These are phyloP conservation scores for Piprites chloris DNA, from an alignment of 2,113 vertebrate species.

Conservation along the genomic window DNA sequence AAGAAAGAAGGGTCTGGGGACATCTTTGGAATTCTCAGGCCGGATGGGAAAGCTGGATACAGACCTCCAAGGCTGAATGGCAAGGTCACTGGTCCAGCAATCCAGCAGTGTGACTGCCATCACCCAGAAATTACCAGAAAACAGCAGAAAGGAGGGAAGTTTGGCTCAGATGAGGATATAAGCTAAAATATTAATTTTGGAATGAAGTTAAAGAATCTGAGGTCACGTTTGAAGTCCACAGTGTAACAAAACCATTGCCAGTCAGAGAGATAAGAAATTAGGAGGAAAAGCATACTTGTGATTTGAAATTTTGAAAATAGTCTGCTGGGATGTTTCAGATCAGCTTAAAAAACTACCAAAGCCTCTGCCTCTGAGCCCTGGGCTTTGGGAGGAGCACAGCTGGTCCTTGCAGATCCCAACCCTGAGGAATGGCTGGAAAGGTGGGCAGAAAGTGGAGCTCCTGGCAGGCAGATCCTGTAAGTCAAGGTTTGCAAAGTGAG, in stretches of 20 bases:
- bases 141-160: neutral
- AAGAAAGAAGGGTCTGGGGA: neutral
- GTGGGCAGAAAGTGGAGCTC: constrained; percentile 16
- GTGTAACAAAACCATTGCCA: neutral
- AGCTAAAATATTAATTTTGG: neutral
- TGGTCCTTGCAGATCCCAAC: neutral
- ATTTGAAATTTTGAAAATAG: neutral
- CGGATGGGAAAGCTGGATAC: neutral
- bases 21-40: neutral
- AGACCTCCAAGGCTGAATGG: neutral
- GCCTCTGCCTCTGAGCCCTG: neutral
- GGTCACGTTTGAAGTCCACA: neutral
- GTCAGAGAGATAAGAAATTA: neutral
- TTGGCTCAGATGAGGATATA: neutral
- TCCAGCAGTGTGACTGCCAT: neutral
- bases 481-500: constrained; percentile 6
- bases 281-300: neutral
- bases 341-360: neutral
- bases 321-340: neutral
- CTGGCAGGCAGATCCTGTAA: constrained; percentile 31
- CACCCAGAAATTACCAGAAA: neutral
- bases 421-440: neutral
- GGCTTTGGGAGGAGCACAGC: neutral
- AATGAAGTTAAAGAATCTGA: neutral
- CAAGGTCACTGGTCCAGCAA: neutral